These are phyloP conservation scores for Stenolophus ochropezus DNA, from an alignment of 2,888 invertebrate genomes.

Conservation along the genomic window DNA sequence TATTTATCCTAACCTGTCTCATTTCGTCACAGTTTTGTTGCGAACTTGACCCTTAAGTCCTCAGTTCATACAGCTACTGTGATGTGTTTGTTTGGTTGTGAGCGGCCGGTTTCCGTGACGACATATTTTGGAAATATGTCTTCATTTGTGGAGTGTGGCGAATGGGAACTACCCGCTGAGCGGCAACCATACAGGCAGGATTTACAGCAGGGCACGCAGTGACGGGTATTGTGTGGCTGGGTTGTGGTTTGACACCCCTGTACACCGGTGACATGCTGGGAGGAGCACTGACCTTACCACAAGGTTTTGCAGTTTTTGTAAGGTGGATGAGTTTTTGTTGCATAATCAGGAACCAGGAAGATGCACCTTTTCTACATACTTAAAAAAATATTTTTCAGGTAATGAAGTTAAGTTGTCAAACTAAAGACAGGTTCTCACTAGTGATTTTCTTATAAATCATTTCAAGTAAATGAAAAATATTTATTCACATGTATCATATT, in stretches of 20 bases:
- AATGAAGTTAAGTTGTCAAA: no score
- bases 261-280: constrained; percentile 14
- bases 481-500: no score
- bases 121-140: constrained; percentile 64
- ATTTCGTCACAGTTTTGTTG: constrained; percentile 12
- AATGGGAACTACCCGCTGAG: constrained; percentile 42
- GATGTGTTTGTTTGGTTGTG: constrained; percentile 61
- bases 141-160: constrained; percentile 60
- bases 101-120: constrained; percentile 64
- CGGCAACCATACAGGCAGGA: constrained; percentile 35
- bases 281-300: not conserved
- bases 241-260: constrained; percentile 55
- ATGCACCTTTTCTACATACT: no score
- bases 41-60: constrained; percentile 13
- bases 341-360: not conserved
- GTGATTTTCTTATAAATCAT: no score
- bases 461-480: no score
- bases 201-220: constrained; percentile 35
- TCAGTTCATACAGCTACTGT: not conserved
- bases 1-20: constrained; percentile 37
- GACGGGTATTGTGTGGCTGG: constrained; percentile 43
- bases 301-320: not conserved
- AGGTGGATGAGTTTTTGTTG: not conserved
- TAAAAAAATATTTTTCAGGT: no score
- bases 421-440: no score